Conservation (phyloP, 2,888 invertebrate genomes). For the Mayetiola destructor region DNA sequence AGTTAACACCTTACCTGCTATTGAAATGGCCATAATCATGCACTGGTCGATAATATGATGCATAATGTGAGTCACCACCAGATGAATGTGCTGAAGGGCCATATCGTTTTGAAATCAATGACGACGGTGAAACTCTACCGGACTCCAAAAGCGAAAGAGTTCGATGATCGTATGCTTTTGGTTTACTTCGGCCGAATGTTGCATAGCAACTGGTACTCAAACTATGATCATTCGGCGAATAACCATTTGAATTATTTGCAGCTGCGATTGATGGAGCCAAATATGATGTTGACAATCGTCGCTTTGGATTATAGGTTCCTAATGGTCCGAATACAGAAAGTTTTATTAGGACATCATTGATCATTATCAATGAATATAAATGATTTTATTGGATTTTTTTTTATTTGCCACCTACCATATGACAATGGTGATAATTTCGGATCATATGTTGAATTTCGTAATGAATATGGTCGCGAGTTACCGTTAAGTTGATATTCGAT, state of each 20-base stretch:
- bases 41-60: conserved; percentile 3
- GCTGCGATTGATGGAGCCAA: conserved; percentile 23
- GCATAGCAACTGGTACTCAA: conserved; percentile 30
- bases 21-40: conserved; percentile 3
- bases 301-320: conserved; percentile 31
- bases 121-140: conserved; percentile 1
- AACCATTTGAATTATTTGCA: not conserved
- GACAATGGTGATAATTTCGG: conserved; percentile 10
- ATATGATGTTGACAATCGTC: conserved; percentile 29
- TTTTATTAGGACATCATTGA: conserved; percentile 1
- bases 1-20: conserved; percentile 12
- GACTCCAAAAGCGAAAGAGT: conserved; percentile 32
- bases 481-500: not conserved
- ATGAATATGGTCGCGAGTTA: not conserved
- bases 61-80: not conserved
- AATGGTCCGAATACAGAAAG: conserved; percentile 25
- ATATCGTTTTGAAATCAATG: not conserved
- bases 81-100: not conserved
- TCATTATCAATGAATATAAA: too few species aligned
- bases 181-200: conserved; percentile 29
- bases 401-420: conserved; percentile 3
- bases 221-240: conserved; percentile 14
- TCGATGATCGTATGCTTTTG: conserved; percentile 31
- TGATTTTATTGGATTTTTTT: too few species aligned
- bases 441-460: not conserved